These are phyloP conservation scores for Coptodon rendalli DNA, from an alignment of 2,113 vertebrate genomes.

Conservation along the genomic window DNA sequence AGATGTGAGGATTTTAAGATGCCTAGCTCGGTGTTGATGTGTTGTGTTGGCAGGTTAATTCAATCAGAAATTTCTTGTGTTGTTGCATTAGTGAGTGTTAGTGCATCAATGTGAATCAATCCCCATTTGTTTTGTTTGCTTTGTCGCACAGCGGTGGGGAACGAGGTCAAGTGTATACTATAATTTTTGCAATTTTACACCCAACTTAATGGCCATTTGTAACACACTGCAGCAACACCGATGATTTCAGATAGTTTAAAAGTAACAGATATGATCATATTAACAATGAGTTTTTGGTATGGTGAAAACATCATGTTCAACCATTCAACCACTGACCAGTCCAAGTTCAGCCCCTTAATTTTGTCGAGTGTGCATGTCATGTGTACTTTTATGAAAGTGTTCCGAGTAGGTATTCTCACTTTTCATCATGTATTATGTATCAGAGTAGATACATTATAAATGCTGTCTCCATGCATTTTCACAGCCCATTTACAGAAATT, in stretches of 20 bases:
- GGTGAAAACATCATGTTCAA: neutral
- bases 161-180: neutral
- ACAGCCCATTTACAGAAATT: slow-evolving; percentile 40
- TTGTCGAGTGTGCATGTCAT: neutral
- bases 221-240: neutral
- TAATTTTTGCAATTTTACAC: neutral
- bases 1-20: neutral
- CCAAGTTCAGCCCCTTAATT: neutral
- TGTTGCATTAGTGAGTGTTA: neutral
- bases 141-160: neutral
- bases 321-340: neutral
- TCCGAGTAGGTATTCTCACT: neutral
- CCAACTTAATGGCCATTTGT: neutral
- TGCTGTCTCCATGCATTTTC: slow-evolving; percentile 26
- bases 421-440: slow-evolving; percentile 32
- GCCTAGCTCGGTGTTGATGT: neutral
- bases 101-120: neutral
- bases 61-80: neutral
- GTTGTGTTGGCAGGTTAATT: neutral
- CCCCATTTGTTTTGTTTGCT: neutral
- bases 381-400: neutral
- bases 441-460: slow-evolving; percentile 29
- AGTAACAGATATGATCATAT: neutral
- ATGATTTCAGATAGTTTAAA: neutral
- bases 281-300: neutral